Conservation (phyloP, 2,797 vertebrate species). For the Epinephelus coioides region DNA sequence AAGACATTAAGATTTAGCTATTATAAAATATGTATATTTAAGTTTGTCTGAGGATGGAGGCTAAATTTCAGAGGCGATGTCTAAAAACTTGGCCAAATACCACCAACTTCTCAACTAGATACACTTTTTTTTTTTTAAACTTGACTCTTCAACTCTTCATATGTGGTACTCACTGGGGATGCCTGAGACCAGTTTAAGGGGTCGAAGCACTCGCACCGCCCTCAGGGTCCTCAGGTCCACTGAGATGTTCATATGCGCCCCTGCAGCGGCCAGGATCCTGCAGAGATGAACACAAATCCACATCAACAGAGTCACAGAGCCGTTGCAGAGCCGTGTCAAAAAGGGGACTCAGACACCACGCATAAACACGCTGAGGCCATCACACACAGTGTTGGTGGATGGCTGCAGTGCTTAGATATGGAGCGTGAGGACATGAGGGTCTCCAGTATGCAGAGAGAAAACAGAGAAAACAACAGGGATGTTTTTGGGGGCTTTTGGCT, state of each 20-base stretch:
- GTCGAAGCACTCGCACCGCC: conserved; percentile 95
- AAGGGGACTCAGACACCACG: conserved; percentile 17
- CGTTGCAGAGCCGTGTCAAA: conserved; percentile 5
- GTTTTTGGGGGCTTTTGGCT: conserved; percentile 66
- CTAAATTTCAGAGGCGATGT: background rate
- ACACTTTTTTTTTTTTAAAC: background rate
- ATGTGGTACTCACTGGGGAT: conserved; percentile 93
- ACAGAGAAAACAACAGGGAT: conserved; percentile 56
- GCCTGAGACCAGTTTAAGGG: conserved; percentile 98
- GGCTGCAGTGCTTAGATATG: conserved; percentile 66
- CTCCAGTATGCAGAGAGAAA: conserved; percentile 45
- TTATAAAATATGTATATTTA: too few relatives aligned
- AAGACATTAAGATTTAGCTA: background rate
- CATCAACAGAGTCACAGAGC: conserved; percentile 41
- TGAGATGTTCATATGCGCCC: conserved; percentile 96
- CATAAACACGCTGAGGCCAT: background rate
- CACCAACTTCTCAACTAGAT: background rate
- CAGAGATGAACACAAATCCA: conserved; percentile 45
- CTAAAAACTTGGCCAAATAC: background rate
- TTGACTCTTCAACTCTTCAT: background rate
- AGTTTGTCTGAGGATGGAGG: background rate
- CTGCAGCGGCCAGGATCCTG: conserved; percentile 97
- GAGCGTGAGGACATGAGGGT: conserved; percentile 51
- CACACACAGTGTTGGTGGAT: conserved; percentile 4
- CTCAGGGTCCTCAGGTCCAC: conserved; percentile 97